Evolutionary conservation across 2,113 vertebrate genomes (phyloP).

Genomic region (Numenius arquata): DNA sequence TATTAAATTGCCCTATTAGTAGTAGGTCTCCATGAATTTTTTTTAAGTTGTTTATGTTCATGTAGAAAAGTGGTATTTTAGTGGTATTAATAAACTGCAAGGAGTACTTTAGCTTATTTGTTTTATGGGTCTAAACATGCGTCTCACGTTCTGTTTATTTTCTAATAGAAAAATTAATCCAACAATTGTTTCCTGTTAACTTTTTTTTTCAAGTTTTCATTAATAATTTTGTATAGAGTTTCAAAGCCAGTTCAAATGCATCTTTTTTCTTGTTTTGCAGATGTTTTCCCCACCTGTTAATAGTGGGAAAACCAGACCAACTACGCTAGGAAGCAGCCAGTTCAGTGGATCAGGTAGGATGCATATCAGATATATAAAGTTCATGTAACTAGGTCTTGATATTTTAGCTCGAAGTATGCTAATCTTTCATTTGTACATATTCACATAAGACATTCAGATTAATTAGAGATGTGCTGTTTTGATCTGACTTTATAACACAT

Average conservation of each 20-base stretch:
- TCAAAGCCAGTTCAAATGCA: not conserved
- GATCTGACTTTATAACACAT: not conserved
- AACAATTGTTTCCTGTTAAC: not conserved
- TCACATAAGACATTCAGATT: not conserved
- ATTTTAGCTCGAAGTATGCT: not conserved
- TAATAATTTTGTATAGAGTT: not conserved
- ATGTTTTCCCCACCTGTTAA: constrained; percentile 99
- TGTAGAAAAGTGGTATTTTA: not conserved
- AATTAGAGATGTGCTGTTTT: not conserved
- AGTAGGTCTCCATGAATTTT: not conserved
- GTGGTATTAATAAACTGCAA: not conserved
- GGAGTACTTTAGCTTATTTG: not conserved
- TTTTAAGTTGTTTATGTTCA: not conserved
- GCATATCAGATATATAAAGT: not conserved
- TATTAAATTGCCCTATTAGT: not conserved
- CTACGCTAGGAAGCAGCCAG: constrained; percentile 95
- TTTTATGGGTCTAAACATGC: not conserved
- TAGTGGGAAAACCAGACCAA: constrained; percentile 95
- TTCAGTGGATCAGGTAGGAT: constrained; percentile 96
- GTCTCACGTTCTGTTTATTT: not conserved
- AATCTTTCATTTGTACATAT: not conserved
- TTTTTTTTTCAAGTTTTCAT: not conserved
- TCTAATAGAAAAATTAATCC: not conserved
- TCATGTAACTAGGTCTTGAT: not conserved
- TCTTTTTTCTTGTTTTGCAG: constrained; percentile 74